Percentiles rank a stretch among this genome's conserved stretches.
These are phyloP conservation scores for Dolomedes plantarius DNA, from an alignment of 2,888 invertebrate species.

Conservation along the genomic window DNA sequence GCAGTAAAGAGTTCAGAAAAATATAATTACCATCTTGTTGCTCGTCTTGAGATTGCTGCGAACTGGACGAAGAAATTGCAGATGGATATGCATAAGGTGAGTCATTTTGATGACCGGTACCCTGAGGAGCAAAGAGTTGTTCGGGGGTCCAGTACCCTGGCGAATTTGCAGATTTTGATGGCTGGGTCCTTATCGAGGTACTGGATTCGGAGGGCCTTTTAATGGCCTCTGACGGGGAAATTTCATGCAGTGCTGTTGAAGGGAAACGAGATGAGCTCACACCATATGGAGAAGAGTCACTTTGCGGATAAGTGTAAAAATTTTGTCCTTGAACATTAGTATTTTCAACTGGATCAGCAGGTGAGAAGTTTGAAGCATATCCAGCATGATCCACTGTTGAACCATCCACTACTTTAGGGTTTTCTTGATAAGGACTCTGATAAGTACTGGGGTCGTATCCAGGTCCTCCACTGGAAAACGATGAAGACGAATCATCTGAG, in stretches of 20 bases:
- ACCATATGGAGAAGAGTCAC: neutral
- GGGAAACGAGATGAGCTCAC: neutral
- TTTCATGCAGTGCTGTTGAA: constrained; percentile 33
- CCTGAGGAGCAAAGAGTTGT: constrained; percentile 43
- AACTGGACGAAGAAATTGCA: neutral
- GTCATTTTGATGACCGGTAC: constrained; percentile 46
- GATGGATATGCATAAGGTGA: constrained; percentile 39
- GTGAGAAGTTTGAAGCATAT: constrained; percentile 30
- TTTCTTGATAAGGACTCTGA: constrained; percentile 24
- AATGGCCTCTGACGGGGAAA: constrained; percentile 24
- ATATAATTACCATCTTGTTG: constrained; percentile 55
- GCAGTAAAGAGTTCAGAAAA: too few relatives aligned
- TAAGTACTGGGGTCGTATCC: constrained; percentile 13
- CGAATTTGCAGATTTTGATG: neutral
- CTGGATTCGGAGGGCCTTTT: neutral
- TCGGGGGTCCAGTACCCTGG: constrained; percentile 56
- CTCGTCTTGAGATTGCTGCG: constrained; percentile 15
- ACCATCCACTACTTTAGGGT: constrained; percentile 17
- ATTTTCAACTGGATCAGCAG: constrained; percentile 20
- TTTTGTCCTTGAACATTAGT: constrained; percentile 6
- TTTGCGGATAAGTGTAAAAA: constrained; percentile 29
- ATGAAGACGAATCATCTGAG: neutral
- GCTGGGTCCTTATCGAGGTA: neutral
- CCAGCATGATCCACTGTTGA: constrained; percentile 2
- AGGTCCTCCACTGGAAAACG: neutral